Base-by-base conservation (phyloP, 2,113 vertebrate genomes). In the Scalopus aquaticus region DNA sequence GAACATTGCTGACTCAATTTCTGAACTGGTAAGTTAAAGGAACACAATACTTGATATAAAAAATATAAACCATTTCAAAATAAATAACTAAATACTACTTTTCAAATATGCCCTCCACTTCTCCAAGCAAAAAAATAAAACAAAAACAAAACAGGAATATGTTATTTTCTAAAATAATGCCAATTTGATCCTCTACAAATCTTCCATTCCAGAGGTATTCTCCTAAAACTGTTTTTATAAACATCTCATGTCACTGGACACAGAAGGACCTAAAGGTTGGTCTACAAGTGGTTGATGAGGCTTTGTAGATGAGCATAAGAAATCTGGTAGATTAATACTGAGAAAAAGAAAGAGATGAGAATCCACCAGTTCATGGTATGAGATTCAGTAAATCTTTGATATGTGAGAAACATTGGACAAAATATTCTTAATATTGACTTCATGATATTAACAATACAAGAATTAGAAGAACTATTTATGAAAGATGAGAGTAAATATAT, bases 1-100 rank as follows among this genome's bases (percentile, higher is more conserved):
- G 67, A 96, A 96, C 94, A 96, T 96, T 94, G 87, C 83, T 93
- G 87, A 49, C 77, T 96, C 94, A 87, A 88, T 93, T 84, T 93
- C 88, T 95, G 92, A 94, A 85, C 72, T 92, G 72, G 62, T 93
- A 65, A 82, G 49, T 91, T 77, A 94, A 92, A 96, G 60, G 84
- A 96, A 79, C 77, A 91, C 60, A 97, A 95, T 91, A 22, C 3
- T 62, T 95, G 28, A 69, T 81, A 87, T n/a, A 78, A 87, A 64
- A 95, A 77, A 39, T 92, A 89, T 44, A 80, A 89, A 44, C 39
- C 37, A 81, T 81, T 94, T 94, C 62, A 85, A 94, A 96, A 95
- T 97, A 94, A 93, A 72, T 88, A 95, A 79, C 56, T 67, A 60
- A 89, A 89, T 74, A 64, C 42, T 80, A 19, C 60, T 46, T 93